Percentiles rank a stretch among this genome's conserved stretches.
These are phyloP conservation scores for Acrossocheilus fasciatus DNA, from an alignment of 2,797 vertebrate genomes.

Conservation along the genomic window DNA sequence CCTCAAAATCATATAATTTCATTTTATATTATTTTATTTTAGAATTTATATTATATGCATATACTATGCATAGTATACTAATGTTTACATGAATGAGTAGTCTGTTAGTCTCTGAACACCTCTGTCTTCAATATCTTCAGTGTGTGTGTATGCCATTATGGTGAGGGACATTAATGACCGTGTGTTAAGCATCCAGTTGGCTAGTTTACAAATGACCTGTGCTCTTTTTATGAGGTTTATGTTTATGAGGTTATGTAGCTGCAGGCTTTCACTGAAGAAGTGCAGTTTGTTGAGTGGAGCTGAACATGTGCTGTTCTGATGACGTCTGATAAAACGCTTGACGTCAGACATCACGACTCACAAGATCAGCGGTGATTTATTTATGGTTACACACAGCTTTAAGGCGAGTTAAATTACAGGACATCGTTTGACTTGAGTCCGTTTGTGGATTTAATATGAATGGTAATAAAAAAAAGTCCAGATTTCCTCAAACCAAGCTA, in stretches of 20 bases:
- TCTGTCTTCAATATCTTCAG: not conserved
- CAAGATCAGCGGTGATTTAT: not conserved
- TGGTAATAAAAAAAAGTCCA: not conserved
- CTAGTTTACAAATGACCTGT: not conserved
- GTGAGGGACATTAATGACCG: not conserved
- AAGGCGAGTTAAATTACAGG: not conserved
- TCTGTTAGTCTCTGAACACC: not conserved
- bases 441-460: not conserved
- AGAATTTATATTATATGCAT: too few relatives aligned
- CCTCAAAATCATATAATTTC: too few relatives aligned
- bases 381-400: not conserved
- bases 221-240: not conserved
- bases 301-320: not conserved
- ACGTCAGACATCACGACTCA: not conserved
- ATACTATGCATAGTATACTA: not conserved
- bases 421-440: not conserved
- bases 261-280: conserved; percentile 1
- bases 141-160: not conserved
- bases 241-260: not conserved
- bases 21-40: too few relatives aligned
- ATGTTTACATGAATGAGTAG: not conserved
- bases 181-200: not conserved
- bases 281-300: not conserved
- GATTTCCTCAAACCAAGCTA: not conserved
- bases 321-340: not conserved